phyloP scores from a whole-genome alignment of 2,888 invertebrate species.

The Nebria brevicollis region DNA sequence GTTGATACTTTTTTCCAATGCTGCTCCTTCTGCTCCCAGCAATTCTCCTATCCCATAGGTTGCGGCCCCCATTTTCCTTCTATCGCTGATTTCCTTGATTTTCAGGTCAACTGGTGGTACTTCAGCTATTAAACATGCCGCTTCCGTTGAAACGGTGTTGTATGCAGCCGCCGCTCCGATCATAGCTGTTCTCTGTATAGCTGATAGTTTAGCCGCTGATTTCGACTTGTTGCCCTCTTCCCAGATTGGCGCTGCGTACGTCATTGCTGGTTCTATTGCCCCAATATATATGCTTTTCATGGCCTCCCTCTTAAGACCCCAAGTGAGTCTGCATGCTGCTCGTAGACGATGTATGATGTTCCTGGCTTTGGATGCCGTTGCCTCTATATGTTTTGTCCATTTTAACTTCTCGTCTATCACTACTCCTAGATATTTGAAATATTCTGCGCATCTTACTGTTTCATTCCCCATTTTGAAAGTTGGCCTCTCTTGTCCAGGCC shows the following conservation, averaged over 20 bases:
- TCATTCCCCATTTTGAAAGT: too few species aligned
- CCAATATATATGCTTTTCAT: constrained; percentile 35
- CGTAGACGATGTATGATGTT: constrained; percentile 26
- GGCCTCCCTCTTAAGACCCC: constrained; percentile 18
- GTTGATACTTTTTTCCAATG: too few species aligned
- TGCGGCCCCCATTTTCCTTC: background rate
- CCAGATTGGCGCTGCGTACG: constrained; percentile 43
- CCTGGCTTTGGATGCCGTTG: background rate
- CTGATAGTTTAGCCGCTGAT: background rate
- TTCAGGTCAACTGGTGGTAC: too few species aligned
- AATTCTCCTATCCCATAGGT: background rate
- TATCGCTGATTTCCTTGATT: background rate
- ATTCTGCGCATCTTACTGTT: constrained; percentile 31
- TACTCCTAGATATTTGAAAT: constrained; percentile 35
- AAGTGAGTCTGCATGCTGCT: constrained; percentile 31
- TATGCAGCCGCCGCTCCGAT: constrained; percentile 9
- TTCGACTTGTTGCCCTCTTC: constrained; percentile 10
- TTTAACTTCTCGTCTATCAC: constrained; percentile 33
- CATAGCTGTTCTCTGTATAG: constrained; percentile 7
- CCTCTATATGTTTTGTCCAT: constrained; percentile 19
- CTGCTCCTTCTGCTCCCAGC: too few species aligned
- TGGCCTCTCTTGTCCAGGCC: too few species aligned
- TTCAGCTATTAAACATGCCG: too few species aligned
- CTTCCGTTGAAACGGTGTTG: too few species aligned
- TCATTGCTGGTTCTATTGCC: constrained; percentile 37